Evolutionary conservation across 2,888 invertebrate genomes (phyloP), one percentile per base, ranked within the genome.

Genomic region (Helicoverpa assulta): DNA sequence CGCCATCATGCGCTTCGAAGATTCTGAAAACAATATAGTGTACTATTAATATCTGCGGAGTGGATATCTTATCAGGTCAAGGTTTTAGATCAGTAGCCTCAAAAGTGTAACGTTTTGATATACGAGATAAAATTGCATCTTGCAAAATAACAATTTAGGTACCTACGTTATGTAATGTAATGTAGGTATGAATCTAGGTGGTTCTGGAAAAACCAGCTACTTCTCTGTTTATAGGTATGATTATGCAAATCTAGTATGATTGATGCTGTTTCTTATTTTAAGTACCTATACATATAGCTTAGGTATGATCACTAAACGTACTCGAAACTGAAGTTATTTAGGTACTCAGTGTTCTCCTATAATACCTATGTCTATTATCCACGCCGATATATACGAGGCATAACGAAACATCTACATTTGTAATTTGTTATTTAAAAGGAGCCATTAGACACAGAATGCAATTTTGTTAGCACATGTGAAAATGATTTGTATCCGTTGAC

Each of bases 1-100:
- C 76, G 92, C 82, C 94, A 95, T 95, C 76, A 89, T 92, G 74
- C 73, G 73, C 66, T 86, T 74, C 75, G 78, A 57, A 61, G 89
- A 67, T 80, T 88, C 94, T 94, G 92, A 59, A 92, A 92, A 74
- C 33, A 66, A 66, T 43, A 67, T 5, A 64, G 47, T 50, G 55
- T 29, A 29, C 5, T 10, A 56, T 73, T n/a, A 73, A 40, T 40
- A 58, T 12, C 12, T 55, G 21, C 40, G 4, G 7, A 37, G 10
- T 19, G 12, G 43, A 47, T 37, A 51, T 80, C 65, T 80, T 65
- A 76, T 75, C 80, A 53, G 54, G 51, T 62, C 37, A 37, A 18
- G 37, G 29, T 55, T 29, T 50, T 58, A 61, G 63, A 54, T 63
- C 63, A 61, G 79, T 57, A 64, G 50, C 57, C 58, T 18, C 8